A percentile compares a stretch with the other conserved stretches of the same genome.
Evolutionary conservation across 2,888 invertebrate species (phyloP).

Genomic region (Erebia aethiops): DNA sequence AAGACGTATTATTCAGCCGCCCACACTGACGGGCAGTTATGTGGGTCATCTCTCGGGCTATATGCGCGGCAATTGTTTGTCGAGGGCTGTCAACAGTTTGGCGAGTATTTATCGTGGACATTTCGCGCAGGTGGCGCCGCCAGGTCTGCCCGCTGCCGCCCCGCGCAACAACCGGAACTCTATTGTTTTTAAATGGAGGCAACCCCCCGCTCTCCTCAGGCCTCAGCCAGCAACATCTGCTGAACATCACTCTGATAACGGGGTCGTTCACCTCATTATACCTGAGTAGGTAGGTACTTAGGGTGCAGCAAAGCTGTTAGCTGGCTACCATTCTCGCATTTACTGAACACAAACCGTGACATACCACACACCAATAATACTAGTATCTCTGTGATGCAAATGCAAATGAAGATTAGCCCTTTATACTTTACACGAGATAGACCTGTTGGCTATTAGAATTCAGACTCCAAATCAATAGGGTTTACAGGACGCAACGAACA

Average conservation of each 20-base stretch:
- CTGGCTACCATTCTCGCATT: no score
- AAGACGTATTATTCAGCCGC: no score
- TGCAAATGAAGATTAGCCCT: no score
- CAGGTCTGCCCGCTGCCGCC: constrained; percentile 21
- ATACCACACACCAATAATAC: no score
- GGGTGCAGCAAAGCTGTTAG: not conserved
- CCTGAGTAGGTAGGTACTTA: not conserved
- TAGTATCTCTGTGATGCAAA: no score
- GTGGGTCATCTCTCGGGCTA: not conserved
- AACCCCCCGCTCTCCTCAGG: not conserved
- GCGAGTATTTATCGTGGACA: not conserved
- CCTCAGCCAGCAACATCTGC: constrained; percentile 13
- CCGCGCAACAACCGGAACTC: constrained; percentile 21
- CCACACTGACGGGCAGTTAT: no score
- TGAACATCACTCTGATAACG: not conserved
- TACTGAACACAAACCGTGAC: no score
- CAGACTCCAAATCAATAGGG: no score
- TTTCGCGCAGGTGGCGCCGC: constrained; percentile 5
- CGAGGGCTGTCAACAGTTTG: not conserved
- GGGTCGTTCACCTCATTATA: not conserved
- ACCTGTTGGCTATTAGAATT: no score
- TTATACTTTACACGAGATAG: no score
- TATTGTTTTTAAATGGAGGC: constrained; percentile 29
- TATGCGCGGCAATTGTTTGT: not conserved
- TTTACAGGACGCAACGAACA: no score